Evolutionary conservation across 2,888 invertebrate species (phyloP).

Genomic region (Scelioninae gen. 2): DNA sequence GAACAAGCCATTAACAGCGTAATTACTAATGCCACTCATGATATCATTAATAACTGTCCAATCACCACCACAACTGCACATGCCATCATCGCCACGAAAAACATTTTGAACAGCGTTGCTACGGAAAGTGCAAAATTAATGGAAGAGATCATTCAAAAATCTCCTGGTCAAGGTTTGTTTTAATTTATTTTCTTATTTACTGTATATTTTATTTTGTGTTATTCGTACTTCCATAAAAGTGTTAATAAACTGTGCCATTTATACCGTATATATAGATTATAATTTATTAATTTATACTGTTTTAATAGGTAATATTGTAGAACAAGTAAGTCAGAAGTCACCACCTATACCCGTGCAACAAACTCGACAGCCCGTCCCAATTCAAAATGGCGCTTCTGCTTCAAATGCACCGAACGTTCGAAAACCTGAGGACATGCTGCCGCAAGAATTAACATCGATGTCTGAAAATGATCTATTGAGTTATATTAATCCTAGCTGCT

Average conservation of each 20-base stretch:
- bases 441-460: constrained; percentile 87
- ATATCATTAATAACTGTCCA: constrained; percentile 73
- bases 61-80: constrained; percentile 74
- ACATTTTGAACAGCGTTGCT: constrained; percentile 73
- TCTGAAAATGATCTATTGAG: constrained; percentile 91
- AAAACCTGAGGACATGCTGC: constrained; percentile 78
- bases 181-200: constrained; percentile 2
- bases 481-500: constrained; percentile 92
- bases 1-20: constrained; percentile 74
- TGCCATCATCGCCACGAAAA: constrained; percentile 74
- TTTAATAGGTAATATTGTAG: constrained; percentile 66
- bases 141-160: constrained; percentile 72
- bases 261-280: too few relatives aligned
- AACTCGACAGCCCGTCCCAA: constrained; percentile 75
- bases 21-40: constrained; percentile 73
- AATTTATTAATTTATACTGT: too few relatives aligned
- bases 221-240: too few relatives aligned
- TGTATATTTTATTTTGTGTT: too few relatives aligned
- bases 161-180: constrained; percentile 58
- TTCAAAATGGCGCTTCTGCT: constrained; percentile 77
- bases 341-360: constrained; percentile 65
- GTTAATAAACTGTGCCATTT: too few relatives aligned
- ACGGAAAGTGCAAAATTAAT: constrained; percentile 74
- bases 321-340: constrained; percentile 71
- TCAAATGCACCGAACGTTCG: constrained; percentile 76